Evolutionary conservation across 2,888 invertebrate species (phyloP), one percentile per base, ranked within the genome.

Genomic region (Argyresthia albistria): DNA sequence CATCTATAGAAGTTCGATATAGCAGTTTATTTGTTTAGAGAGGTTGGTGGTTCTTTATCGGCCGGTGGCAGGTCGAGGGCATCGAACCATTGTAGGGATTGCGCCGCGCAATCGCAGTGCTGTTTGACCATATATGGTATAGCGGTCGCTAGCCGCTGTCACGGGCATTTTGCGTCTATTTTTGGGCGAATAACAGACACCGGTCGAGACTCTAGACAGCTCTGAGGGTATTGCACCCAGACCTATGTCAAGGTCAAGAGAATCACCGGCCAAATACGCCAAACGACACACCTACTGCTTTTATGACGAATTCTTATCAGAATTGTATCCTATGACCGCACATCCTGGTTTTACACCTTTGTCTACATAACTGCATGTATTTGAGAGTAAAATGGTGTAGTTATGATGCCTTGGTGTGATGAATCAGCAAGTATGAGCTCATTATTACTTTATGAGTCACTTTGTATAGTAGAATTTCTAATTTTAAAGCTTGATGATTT

Each of bases 81-180:
- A 80, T 80, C 80, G 84, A 84, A 83, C 84, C 71, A 67, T 53
- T 14, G 25, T 25, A 42, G 14, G 57, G 73, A 73, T 70, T 77
- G 81, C 80, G 78, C 67, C 80, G 86, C 84, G 84, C 86, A 86
- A 80, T 76, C 82, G 82, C 83, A 73, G 61, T 72, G 69, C 66
- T 65, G 71, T 74, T 82, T 87, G 76, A 70, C 86, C 86, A 80
- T 87, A 84, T 84, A 86, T 62, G 86, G 86, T 71, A 71, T 83
- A 84, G 76, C 66, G 65, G 67, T 66, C 67, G 69, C 65, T 62
- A 64, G 61, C 59, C 58, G 65, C 71, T 75, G 76, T 75, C 73
- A 73, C 71, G 66, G 61, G 63, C 65, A 73, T 73, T 75, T 74
- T 60, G 64, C 67, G 65, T 74, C 56, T 57, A 57, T 57, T 58